A percentile compares a stretch with the other conserved stretches of the same genome.
These are phyloP conservation scores for Squalus acanthias DNA, from an alignment of 2,797 vertebrate genomes.

Conservation along the genomic window DNA sequence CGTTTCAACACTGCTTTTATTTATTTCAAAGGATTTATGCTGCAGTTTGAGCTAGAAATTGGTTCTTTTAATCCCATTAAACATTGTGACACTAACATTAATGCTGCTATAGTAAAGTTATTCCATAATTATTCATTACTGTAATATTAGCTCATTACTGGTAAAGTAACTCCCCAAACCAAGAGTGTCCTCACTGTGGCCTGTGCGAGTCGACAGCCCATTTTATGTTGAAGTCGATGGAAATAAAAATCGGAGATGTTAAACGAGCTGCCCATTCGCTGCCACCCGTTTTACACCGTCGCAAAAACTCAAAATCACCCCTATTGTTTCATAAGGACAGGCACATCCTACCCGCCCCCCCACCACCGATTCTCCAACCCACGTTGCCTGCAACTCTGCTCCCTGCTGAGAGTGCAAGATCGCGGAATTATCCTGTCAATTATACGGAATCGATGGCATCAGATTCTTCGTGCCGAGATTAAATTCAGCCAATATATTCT, in stretches of 20 bases:
- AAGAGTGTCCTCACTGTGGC: neutral
- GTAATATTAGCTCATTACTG: neutral
- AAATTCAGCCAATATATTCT: neutral
- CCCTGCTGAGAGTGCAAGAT: neutral
- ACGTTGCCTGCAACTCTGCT: neutral
- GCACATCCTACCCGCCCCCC: neutral
- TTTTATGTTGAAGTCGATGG: neutral
- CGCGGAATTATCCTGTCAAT: neutral
- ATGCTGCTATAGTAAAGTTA: neutral
- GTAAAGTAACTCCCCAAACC: neutral
- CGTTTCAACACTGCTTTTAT: neutral
- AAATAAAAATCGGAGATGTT: no score
- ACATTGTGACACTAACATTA: neutral
- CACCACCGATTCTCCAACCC: neutral
- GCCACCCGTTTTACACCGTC: neutral
- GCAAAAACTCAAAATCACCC: neutral
- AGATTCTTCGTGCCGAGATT: neutral
- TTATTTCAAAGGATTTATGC: neutral
- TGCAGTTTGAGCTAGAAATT: neutral
- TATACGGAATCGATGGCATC: neutral
- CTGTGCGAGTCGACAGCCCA: neutral
- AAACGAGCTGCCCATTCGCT: neutral
- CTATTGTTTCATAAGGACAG: neutral
- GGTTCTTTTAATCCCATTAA: neutral
- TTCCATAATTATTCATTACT: neutral